phyloP scores from a whole-genome alignment of 2,888 invertebrate genomes.

The Dendrolimus pini region DNA sequence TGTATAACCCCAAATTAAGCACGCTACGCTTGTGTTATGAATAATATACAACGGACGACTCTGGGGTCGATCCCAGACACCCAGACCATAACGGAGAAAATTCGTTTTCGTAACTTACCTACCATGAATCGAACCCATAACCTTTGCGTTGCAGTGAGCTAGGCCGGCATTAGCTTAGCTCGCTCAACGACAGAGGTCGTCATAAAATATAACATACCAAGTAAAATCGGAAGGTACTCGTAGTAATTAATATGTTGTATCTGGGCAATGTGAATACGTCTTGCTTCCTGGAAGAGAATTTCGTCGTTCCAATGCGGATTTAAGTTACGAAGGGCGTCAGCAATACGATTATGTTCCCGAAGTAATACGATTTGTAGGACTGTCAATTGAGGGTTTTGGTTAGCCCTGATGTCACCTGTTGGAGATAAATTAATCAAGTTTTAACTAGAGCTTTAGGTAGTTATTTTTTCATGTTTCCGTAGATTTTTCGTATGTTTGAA shows the following conservation, averaged over 20 bases:
- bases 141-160: too few relatives aligned
- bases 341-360: constrained; percentile 86
- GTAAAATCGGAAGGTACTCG: constrained; percentile 85
- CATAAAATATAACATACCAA: constrained; percentile 64
- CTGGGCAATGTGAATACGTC: constrained; percentile 81
- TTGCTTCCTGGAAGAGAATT: constrained; percentile 83
- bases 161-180: too few relatives aligned
- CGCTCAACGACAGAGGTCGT: not conserved
- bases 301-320: constrained; percentile 89
- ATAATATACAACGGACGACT: too few relatives aligned
- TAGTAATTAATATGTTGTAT: constrained; percentile 86
- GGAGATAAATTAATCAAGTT: not conserved
- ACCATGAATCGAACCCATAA: too few relatives aligned
- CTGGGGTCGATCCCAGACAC: too few relatives aligned
- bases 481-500: too few relatives aligned
- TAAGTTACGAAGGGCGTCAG: constrained; percentile 72
- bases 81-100: too few relatives aligned
- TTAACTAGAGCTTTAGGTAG: too few relatives aligned
- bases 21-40: too few relatives aligned
- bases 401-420: constrained; percentile 80
- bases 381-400: constrained; percentile 84
- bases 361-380: constrained; percentile 81
- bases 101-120: too few relatives aligned
- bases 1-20: too few relatives aligned
- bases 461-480: too few relatives aligned